Evolutionary conservation across 2,797 vertebrate species (phyloP).

Genomic region (Cuculus canorus): DNA sequence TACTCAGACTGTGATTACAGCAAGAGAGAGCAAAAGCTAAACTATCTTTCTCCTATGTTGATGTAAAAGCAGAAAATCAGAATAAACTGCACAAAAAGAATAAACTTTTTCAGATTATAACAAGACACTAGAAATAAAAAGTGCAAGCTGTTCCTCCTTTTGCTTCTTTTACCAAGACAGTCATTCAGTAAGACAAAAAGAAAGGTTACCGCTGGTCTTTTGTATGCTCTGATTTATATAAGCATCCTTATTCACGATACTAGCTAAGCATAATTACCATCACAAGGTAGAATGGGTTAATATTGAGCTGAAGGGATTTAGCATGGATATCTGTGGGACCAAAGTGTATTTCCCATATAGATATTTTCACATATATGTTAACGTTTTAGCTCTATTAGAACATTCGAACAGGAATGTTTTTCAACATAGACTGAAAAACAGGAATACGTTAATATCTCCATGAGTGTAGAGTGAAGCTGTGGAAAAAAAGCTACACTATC

Average conservation of each 20-base stretch:
- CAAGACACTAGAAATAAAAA: neutral
- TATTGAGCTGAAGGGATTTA: neutral
- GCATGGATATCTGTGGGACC: neutral
- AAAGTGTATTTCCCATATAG: neutral
- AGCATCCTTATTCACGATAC: neutral
- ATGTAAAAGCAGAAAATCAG: neutral
- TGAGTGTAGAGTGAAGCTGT: neutral
- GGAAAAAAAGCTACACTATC: neutral
- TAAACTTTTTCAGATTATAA: neutral
- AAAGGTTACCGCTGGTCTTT: neutral
- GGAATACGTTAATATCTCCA: neutral
- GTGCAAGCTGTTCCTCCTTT: neutral
- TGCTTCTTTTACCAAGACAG: neutral
- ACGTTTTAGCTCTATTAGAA: neutral
- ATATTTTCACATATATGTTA: neutral
- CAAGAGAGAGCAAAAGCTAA: neutral
- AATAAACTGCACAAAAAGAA: neutral
- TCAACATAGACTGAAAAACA: neutral
- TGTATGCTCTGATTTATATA: neutral
- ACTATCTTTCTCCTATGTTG: neutral
- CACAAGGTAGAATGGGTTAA: neutral
- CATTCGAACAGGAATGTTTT: neutral
- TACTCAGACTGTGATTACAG: neutral
- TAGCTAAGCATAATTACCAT: neutral
- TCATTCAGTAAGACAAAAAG: neutral